Evolutionary conservation across 2,797 vertebrate species (phyloP).

Genomic region (Dendrocincla fuliginosa): DNA sequence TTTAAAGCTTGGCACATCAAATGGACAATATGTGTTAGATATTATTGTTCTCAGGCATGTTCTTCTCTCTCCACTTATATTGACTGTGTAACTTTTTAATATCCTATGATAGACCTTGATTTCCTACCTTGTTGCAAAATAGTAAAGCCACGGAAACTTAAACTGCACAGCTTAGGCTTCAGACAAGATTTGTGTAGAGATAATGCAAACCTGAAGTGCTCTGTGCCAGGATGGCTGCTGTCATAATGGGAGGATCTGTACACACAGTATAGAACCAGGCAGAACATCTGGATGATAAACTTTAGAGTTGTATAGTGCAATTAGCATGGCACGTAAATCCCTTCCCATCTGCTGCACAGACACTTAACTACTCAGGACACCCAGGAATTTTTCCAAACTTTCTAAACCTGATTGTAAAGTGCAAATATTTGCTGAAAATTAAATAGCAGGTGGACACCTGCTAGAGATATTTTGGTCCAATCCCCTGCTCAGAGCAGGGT

Average conservation of each 20-base stretch:
- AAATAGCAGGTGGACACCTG: neutral
- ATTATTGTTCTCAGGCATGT: neutral
- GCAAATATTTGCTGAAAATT: neutral
- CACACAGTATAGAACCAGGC: rapidly evolving
- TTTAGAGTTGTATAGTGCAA: neutral
- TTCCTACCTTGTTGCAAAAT: neutral
- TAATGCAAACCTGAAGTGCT: neutral
- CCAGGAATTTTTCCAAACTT: neutral
- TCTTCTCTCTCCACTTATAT: neutral
- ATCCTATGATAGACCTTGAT: neutral
- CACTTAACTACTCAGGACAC: neutral
- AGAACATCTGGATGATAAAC: neutral
- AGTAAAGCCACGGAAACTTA: neutral
- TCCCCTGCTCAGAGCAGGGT: neutral
- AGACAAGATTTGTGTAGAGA: neutral
- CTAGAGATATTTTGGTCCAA: neutral
- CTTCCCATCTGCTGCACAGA: neutral
- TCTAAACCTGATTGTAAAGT: neutral
- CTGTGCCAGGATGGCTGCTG: neutral
- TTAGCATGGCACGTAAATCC: neutral
- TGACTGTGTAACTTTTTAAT: neutral
- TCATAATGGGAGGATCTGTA: neutral
- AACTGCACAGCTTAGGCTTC: neutral
- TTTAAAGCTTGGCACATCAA: constrained; percentile 18
- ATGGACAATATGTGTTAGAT: neutral